Evolutionary conservation across 2,888 invertebrate genomes (phyloP).

Genomic region (Drosophila nr. perissopoda): DNA sequence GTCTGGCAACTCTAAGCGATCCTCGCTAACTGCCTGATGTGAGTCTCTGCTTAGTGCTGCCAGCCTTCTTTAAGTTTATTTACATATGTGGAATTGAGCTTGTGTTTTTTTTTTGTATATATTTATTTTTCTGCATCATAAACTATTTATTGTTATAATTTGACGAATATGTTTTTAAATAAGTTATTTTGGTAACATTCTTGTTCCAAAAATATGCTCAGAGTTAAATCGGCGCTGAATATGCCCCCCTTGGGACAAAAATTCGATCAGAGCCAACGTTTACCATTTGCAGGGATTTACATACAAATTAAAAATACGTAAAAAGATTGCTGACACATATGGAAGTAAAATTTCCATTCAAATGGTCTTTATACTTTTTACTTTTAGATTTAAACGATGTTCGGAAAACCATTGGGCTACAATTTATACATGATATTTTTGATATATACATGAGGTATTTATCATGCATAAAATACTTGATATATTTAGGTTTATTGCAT

Average conservation of each 20-base stretch:
- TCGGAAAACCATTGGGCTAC: background rate
- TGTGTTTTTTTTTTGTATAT: background rate
- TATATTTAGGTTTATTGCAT: background rate
- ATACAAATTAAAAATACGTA: conserved; percentile 2
- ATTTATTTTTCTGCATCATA: background rate
- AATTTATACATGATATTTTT: background rate
- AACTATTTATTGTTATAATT: background rate
- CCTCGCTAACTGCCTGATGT: background rate
- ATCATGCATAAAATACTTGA: background rate
- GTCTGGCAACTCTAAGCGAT: background rate
- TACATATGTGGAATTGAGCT: background rate
- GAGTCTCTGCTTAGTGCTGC: background rate
- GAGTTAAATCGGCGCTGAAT: background rate
- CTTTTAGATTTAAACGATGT: background rate
- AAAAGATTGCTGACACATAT: background rate
- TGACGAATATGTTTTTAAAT: background rate
- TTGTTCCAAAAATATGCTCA: background rate
- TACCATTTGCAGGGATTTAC: background rate
- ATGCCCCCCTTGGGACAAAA: background rate
- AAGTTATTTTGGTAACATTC: background rate
- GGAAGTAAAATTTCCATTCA: background rate
- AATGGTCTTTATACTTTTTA: background rate
- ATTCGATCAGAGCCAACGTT: background rate
- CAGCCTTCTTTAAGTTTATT: background rate
- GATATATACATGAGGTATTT: background rate